A percentile compares a stretch with the other conserved stretches of the same genome.
These are phyloP conservation scores for Mirounga angustirostris DNA, from an alignment of 2,113 vertebrate species.

Conservation along the genomic window DNA sequence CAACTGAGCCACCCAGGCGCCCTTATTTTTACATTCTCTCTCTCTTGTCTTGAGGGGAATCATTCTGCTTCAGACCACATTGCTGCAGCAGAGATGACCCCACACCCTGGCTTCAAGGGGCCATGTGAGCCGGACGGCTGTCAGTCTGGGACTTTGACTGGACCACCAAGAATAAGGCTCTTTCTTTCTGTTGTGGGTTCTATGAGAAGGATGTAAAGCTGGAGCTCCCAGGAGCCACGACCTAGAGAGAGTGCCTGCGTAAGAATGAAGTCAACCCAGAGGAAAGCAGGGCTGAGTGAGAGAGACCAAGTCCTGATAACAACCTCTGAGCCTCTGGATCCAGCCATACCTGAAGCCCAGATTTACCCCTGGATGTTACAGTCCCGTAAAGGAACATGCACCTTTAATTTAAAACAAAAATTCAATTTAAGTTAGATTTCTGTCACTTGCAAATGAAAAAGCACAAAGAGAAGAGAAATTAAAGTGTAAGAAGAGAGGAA, in stretches of 20 bases:
- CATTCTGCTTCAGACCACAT: not conserved
- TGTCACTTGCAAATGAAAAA: constrained; percentile 40
- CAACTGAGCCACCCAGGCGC: too few species aligned
- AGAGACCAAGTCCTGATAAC: not conserved
- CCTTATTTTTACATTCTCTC: not conserved
- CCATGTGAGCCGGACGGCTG: not conserved
- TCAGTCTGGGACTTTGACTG: not conserved
- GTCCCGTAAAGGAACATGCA: not conserved
- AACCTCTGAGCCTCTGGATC: not conserved
- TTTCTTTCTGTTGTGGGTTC: not conserved
- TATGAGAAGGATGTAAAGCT: not conserved
- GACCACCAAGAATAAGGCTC: not conserved
- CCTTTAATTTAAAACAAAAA: not conserved
- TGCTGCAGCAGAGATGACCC: not conserved
- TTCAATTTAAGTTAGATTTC: not conserved
- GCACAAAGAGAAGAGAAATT: not conserved
- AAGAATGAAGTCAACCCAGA: not conserved
- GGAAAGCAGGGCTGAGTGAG: not conserved
- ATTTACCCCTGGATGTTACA: not conserved
- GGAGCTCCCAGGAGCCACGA: not conserved
- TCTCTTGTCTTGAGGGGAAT: not conserved
- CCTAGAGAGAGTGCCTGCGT: not conserved
- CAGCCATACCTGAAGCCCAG: not conserved
- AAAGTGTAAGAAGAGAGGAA: not conserved
- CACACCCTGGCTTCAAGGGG: not conserved